These are phyloP conservation scores for Uria aalge DNA, from an alignment of 2,113 vertebrate genomes.

Conservation along the genomic window DNA sequence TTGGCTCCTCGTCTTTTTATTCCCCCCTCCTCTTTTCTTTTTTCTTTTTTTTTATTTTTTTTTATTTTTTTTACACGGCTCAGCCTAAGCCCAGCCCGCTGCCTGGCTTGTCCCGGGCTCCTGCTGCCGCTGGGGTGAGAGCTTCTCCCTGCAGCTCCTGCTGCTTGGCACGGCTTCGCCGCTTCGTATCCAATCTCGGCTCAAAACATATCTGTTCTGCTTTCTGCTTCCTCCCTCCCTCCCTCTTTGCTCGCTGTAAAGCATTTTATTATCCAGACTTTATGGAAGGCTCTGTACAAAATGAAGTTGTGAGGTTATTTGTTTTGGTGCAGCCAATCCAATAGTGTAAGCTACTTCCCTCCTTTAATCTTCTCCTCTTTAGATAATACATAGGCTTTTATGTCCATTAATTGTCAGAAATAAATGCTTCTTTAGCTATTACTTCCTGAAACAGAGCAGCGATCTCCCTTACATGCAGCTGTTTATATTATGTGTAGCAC, in stretches of 20 bases:
- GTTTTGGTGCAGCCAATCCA: constrained; percentile 39
- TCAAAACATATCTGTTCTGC: constrained; percentile 68
- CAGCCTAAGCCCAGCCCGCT: not conserved
- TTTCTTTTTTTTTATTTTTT: not conserved
- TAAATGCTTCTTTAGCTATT: constrained; percentile 70
- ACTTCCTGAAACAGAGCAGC: constrained; percentile 72
- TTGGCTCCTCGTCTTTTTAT: constrained; percentile 12
- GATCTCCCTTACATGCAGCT: constrained; percentile 68
- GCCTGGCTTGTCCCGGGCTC: constrained; percentile 15
- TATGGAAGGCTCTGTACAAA: constrained; percentile 45
- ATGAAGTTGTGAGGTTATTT: constrained; percentile 63
- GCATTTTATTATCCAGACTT: constrained; percentile 66
- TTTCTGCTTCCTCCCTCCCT: constrained; percentile 59
- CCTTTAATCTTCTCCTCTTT: constrained; percentile 62
- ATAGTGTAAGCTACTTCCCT: constrained; percentile 58
- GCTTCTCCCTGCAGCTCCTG: constrained; percentile 58
- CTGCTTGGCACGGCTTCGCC: constrained; percentile 33
- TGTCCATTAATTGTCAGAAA: constrained; percentile 75
- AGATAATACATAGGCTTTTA: constrained; percentile 71
- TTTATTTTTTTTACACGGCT: not conserved
- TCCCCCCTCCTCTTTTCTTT: not conserved
- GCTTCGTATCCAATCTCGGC: constrained; percentile 44
- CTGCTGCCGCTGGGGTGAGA: constrained; percentile 43
- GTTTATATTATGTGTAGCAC: constrained; percentile 72
- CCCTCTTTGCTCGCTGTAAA: constrained; percentile 1